Percentiles rank a stretch among this genome's conserved stretches.
Conservation (phyloP, 1,140 invertebrate genomes). For the Bombus soroeensis region DNA sequence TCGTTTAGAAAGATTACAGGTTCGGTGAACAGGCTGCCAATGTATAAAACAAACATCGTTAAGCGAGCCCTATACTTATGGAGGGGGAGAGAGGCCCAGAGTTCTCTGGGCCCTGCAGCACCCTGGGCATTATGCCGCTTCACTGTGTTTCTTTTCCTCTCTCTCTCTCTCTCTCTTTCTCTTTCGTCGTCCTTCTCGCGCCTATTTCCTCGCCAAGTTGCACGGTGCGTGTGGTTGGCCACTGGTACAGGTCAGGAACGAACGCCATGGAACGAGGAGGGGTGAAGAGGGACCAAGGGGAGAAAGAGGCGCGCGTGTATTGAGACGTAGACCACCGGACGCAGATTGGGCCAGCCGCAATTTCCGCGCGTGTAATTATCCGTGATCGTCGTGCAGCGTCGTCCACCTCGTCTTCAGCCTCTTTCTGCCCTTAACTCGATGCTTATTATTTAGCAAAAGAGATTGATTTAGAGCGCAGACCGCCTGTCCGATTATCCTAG, state of each 20-base stretch:
- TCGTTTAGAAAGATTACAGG: constrained; percentile 84
- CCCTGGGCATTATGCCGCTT: constrained; percentile 49
- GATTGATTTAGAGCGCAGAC: constrained; percentile 65
- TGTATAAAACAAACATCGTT: constrained; percentile 85
- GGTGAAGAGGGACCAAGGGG: neutral
- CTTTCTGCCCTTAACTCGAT: constrained; percentile 24
- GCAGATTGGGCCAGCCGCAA: constrained; percentile 55
- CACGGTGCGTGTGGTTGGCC: constrained; percentile 25
- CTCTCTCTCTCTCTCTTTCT: neutral
- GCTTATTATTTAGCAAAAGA: constrained; percentile 64
- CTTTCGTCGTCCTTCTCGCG: neutral
- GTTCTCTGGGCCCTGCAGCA: neutral
- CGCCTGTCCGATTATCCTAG: neutral
- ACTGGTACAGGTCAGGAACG: constrained; percentile 45
- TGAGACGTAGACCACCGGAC: constrained; percentile 69
- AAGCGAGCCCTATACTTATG: constrained; percentile 82
- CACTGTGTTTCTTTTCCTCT: neutral
- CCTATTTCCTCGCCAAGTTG: neutral
- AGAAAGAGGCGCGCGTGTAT: constrained; percentile 46
- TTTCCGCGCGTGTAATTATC: constrained; percentile 69
- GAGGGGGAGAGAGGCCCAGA: constrained; percentile 57
- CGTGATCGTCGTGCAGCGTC: constrained; percentile 56
- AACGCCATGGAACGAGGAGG: neutral
- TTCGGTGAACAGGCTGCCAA: constrained; percentile 82
- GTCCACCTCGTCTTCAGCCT: neutral